Base-by-base conservation (phyloP, 2,113 vertebrate species). In the Hemibagrus wyckioides region DNA sequence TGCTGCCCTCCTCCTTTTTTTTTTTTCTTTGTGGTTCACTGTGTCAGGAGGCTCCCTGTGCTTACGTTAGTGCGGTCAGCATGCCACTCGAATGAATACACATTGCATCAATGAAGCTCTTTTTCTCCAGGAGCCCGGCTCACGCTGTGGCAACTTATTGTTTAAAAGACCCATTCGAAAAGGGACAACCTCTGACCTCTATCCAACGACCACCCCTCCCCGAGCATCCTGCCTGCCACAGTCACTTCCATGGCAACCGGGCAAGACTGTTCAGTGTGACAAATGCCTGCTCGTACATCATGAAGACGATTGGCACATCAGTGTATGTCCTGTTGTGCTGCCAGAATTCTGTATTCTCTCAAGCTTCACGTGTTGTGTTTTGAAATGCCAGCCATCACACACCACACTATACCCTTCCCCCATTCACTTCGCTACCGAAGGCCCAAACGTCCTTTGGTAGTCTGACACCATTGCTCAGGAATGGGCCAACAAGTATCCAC, bases 171-270 rank as follows among this genome's bases (percentile, higher is more conserved):
- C 54, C 23, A 21, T n/a, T 76, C 80, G 56, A 41, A 52, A 82
- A 82, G 82, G 71, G 73, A 33, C 83, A 75, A 36, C 86, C 86
- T 88, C 81, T 90, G 88, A 86, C 90, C 87, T 91, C 84, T 89
- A 61, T 63, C 82, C 44, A 48, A 48, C n/a, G n/a, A n/a, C n/a
- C n/a, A n/a, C n/a, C 87, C 30, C 65, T 50, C 54, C 36, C 44
- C 19, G n/a, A 82, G 83, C 61, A 84, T 33, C 67, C 21, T 39
- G 56, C 85, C 83, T 41, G 80, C 89, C 85, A 85, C 54, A 71
- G 25, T 36, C 4, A 83, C 89, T 88, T 33, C 91, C 89, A 89
- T 89, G 85, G 90, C 52, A 90, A 91, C 90, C 4, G 33, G 71
- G 80, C 54, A 80, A 69, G 48, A 56, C 80, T 67, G 52, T 79